A percentile compares a stretch with the other conserved stretches of the same genome.
These are phyloP conservation scores for Acrocera orbiculus DNA, from an alignment of 2,888 invertebrate genomes.

Conservation along the genomic window DNA sequence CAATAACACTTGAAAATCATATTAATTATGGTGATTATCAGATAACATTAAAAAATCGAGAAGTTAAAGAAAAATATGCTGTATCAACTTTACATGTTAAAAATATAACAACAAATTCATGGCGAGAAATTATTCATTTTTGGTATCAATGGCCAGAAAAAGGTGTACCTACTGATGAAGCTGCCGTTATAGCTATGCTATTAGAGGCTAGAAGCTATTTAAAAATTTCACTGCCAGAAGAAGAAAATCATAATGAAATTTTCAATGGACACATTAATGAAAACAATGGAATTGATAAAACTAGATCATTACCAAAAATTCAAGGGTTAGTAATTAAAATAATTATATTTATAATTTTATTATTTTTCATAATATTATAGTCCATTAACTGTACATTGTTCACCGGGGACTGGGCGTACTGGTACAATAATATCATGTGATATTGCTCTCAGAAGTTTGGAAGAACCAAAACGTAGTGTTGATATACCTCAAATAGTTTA, in stretches of 20 bases:
- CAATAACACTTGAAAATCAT: conserved; percentile 78
- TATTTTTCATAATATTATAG: conserved; percentile 25
- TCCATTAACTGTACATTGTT: conserved; percentile 67
- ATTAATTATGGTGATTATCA: conserved; percentile 76
- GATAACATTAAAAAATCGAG: conserved; percentile 70
- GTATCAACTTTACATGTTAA: conserved; percentile 71
- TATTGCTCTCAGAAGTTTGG: conserved; percentile 71
- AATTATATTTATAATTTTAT: conserved; percentile 2
- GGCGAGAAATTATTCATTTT: conserved; percentile 75
- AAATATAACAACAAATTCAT: conserved; percentile 62
- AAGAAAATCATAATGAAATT: conserved; percentile 21
- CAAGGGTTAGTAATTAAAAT: conserved; percentile 26
- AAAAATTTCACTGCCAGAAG: conserved; percentile 25
- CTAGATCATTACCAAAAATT: conserved; percentile 17
- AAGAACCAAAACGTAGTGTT: conserved; percentile 51
- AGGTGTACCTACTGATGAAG: conserved; percentile 68
- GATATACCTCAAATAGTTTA: conserved; percentile 79
- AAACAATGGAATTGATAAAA: conserved; percentile 5
- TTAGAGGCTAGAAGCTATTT: conserved; percentile 53
- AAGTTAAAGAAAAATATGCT: conserved; percentile 80
- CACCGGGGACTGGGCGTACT: conserved; percentile 79
- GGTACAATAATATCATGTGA: conserved; percentile 77
- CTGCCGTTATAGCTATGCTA: conserved; percentile 71
- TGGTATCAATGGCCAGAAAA: conserved; percentile 88
- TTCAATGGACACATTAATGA: conserved; percentile 9